phyloP scores from a whole-genome alignment of 2,797 vertebrate species.

The Nasua narica region DNA sequence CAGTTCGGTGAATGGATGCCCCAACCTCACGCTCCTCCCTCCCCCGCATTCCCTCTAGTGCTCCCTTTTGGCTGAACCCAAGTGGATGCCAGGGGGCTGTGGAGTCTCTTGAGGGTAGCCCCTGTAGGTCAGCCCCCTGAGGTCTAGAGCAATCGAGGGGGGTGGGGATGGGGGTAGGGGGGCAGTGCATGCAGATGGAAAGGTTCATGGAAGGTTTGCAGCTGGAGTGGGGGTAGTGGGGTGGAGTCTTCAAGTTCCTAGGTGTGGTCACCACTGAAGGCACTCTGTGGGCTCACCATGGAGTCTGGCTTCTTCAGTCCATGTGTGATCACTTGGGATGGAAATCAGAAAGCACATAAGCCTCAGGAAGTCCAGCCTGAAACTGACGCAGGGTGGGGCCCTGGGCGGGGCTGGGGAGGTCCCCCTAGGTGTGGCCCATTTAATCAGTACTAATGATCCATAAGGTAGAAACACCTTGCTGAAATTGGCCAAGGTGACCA shows the following conservation, averaged over 20 bases:
- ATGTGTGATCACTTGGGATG: neutral
- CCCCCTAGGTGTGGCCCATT: neutral
- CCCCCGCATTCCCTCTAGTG: neutral
- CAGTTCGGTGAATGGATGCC: neutral
- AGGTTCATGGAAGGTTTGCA: neutral
- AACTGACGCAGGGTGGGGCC: constrained; percentile 31
- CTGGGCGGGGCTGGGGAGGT: constrained; percentile 21
- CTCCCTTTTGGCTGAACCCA: neutral
- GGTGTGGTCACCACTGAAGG: neutral
- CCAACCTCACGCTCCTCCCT: neutral
- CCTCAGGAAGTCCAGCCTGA: neutral
- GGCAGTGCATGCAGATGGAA: neutral
- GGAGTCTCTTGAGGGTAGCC: neutral
- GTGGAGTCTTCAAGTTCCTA: neutral
- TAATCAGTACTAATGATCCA: constrained; percentile 51
- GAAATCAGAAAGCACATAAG: constrained; percentile 40
- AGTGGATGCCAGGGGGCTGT: neutral
- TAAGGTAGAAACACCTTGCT: constrained; percentile 21
- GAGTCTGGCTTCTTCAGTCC: neutral
- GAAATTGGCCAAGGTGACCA: constrained; percentile 25
- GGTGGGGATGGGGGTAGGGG: neutral
- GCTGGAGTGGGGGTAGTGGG: neutral
- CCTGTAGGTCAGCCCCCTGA: neutral
- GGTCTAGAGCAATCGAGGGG: neutral
- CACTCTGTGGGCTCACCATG: neutral